These are phyloP conservation scores for Brenthis daphne DNA, from an alignment of 2,888 invertebrate genomes.

Conservation along the genomic window DNA sequence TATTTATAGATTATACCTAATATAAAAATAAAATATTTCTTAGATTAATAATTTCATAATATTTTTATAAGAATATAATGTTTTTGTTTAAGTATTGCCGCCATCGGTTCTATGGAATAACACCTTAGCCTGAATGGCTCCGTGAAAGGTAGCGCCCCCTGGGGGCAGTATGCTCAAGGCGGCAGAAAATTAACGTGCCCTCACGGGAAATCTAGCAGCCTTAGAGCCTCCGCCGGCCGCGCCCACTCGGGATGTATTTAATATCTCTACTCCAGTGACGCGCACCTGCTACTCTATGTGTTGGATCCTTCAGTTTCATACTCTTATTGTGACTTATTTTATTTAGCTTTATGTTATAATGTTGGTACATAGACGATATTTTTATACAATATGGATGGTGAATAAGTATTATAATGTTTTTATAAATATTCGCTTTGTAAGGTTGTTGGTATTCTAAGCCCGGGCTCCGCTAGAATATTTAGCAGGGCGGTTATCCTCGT, in stretches of 20 bases:
- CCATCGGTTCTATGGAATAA: conserved; percentile 77
- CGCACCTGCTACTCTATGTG: conserved; percentile 31
- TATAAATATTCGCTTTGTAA: no score
- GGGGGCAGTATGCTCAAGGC: conserved; percentile 88
- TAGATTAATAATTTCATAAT: background rate
- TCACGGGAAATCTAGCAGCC: conserved; percentile 85
- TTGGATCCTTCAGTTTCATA: conserved; percentile 11
- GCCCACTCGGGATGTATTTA: conserved; percentile 76
- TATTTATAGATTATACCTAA: no score
- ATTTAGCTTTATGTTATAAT: background rate
- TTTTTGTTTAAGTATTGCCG: conserved; percentile 55
- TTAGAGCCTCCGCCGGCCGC: conserved; percentile 59
- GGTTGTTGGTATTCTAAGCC: no score
- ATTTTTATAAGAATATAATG: background rate
- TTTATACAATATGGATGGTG: no score
- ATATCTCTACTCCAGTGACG: conserved; percentile 57
- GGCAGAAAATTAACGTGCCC: conserved; percentile 89
- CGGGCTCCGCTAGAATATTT: no score
- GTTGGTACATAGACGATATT: background rate
- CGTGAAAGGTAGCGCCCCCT: conserved; percentile 81
- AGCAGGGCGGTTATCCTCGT: no score
- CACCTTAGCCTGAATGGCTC: conserved; percentile 80
- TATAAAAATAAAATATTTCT: background rate
- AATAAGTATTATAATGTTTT: no score
- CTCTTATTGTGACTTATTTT: background rate